These are phyloP conservation scores for Battus philenor DNA, from an alignment of 1,140 invertebrate species.

Conservation along the genomic window DNA sequence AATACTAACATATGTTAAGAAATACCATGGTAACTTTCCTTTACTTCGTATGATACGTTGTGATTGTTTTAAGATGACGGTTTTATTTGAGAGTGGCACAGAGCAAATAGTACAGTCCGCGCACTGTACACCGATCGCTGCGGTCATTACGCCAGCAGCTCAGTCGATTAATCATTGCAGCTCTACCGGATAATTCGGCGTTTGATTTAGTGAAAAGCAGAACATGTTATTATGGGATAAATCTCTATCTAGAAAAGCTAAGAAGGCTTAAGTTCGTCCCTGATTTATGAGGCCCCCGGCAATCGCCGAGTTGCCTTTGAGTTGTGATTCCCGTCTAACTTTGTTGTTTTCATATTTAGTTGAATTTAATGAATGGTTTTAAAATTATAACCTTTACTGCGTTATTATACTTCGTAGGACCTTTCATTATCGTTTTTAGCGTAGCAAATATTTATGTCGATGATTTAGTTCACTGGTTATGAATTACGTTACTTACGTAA, in stretches of 20 bases:
- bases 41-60: too few relatives aligned
- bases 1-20: slow-evolving; percentile 12
- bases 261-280: slow-evolving; percentile 67
- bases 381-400: slow-evolving; percentile 58
- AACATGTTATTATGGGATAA: slow-evolving; percentile 74
- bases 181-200: slow-evolving; percentile 74
- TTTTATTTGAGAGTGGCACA: slow-evolving; percentile 20
- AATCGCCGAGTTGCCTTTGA: slow-evolving; percentile 60
- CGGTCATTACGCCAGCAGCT: slow-evolving; percentile 60
- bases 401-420: slow-evolving; percentile 54
- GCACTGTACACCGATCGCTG: slow-evolving; percentile 3
- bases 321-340: slow-evolving; percentile 60
- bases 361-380: slow-evolving; percentile 70
- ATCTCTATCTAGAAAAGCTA: slow-evolving; percentile 75
- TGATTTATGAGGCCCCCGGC: slow-evolving; percentile 64
- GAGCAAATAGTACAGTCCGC: slow-evolving; percentile 29
- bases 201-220: slow-evolving; percentile 74
- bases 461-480: slow-evolving; percentile 9
- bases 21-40: too few relatives aligned
- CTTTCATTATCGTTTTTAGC: slow-evolving; percentile 65
- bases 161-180: slow-evolving; percentile 64
- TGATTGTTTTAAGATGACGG: neutral
- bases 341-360: slow-evolving; percentile 67
- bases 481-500: neutral
- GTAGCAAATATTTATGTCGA: slow-evolving; percentile 30